Evolutionary conservation across 2,888 invertebrate genomes (phyloP).

Genomic region (Agriopis leucophaearia): DNA sequence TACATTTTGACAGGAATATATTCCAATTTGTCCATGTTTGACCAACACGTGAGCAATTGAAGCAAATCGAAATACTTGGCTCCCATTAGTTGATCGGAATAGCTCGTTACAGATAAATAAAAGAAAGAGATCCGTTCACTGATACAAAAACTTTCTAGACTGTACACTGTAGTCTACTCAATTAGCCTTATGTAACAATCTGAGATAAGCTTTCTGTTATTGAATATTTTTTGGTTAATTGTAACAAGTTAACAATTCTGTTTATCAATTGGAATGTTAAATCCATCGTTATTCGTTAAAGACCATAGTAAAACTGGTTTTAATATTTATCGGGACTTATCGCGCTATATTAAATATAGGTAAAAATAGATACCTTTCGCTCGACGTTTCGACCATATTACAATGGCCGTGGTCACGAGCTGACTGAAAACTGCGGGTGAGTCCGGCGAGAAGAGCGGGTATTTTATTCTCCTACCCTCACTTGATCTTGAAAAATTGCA

Average conservation of each 20-base stretch:
- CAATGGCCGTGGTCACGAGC: too few relatives aligned
- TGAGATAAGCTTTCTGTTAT: conserved; percentile 10
- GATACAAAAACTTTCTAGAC: conserved; percentile 52
- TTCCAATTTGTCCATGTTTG: not conserved
- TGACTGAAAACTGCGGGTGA: too few relatives aligned
- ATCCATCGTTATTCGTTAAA: too few relatives aligned
- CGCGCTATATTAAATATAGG: too few relatives aligned
- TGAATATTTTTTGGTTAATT: conserved; percentile 18
- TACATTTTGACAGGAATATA: not conserved
- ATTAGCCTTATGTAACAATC: conserved; percentile 38
- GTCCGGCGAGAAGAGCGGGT: too few relatives aligned
- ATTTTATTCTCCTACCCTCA: too few relatives aligned
- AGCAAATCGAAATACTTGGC: conserved; percentile 26
- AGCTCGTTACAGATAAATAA: conserved; percentile 36
- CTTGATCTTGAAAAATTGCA: too few relatives aligned
- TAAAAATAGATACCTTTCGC: too few relatives aligned
- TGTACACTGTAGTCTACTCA: conserved; percentile 35
- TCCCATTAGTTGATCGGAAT: conserved; percentile 20
- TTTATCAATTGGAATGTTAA: too few relatives aligned
- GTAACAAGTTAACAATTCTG: not conserved
- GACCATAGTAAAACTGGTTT: too few relatives aligned
- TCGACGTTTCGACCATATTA: too few relatives aligned
- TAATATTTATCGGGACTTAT: too few relatives aligned
- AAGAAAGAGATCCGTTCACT: conserved; percentile 53
- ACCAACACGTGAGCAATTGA: conserved; percentile 11